Percentiles rank a stretch among this genome's conserved stretches.
Evolutionary conservation across 2,113 vertebrate genomes (phyloP).

Genomic region (Nothocercus nigrocapillus): DNA sequence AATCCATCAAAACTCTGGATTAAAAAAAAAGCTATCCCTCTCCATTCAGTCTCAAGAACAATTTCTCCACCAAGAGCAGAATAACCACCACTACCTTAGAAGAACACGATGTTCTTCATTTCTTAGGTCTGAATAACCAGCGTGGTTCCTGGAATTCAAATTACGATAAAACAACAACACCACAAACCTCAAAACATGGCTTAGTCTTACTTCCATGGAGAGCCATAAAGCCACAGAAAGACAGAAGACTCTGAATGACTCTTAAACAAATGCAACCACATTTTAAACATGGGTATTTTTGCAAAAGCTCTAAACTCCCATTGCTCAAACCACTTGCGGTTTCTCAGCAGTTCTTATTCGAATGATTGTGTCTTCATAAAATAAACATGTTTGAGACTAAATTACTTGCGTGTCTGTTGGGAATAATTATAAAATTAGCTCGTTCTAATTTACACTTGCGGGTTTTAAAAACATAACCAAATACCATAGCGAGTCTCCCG

Average conservation of each 20-base stretch:
- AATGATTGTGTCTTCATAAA: slow-evolving; percentile 71
- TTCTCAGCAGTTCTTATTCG: slow-evolving; percentile 59
- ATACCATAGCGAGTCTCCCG: slow-evolving; percentile 34
- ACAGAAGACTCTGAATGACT: not conserved
- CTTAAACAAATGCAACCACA: slow-evolving; percentile 55
- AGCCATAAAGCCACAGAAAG: not conserved
- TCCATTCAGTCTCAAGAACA: not conserved
- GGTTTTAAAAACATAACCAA: slow-evolving; percentile 56
- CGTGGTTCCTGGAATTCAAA: slow-evolving; percentile 6
- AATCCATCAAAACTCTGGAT: not conserved
- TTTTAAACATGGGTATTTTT: slow-evolving; percentile 7
- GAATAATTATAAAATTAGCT: slow-evolving; percentile 68
- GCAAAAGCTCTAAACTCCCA: slow-evolving; percentile 36
- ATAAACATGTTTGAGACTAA: slow-evolving; percentile 57
- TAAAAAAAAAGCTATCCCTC: not conserved
- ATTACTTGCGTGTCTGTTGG: slow-evolving; percentile 55
- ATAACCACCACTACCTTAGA: not conserved
- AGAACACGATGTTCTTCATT: not conserved
- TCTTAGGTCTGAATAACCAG: not conserved
- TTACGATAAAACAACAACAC: not conserved
- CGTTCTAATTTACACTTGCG: slow-evolving; percentile 51
- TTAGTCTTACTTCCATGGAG: not conserved
- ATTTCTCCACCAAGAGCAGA: not conserved
- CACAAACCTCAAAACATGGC: not conserved
- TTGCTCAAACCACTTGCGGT: slow-evolving; percentile 66